Conservation (phyloP, 1,140 invertebrate genomes). For the Anthonomus grandis region DNA sequence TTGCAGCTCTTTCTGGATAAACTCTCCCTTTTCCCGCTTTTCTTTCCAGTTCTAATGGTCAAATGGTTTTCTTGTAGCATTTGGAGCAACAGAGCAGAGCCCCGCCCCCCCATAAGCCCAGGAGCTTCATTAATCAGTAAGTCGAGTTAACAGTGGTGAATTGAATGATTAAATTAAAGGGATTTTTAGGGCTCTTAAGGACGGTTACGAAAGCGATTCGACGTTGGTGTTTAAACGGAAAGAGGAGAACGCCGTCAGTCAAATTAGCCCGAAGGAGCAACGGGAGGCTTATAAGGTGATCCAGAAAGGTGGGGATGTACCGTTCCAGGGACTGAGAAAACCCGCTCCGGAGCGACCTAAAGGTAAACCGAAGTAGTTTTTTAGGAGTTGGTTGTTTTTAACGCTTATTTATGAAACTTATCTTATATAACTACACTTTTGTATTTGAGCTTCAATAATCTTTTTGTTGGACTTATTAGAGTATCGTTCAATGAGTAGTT, state of each 20-base stretch:
- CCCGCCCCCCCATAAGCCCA: slow-evolving; percentile 52
- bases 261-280: slow-evolving; percentile 74
- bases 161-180: background rate
- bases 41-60: too few relatives aligned
- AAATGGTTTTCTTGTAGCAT: too few relatives aligned
- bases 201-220: slow-evolving; percentile 88
- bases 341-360: slow-evolving; percentile 80
- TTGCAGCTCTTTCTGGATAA: too few relatives aligned
- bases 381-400: too few relatives aligned
- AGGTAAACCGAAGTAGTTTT: too few relatives aligned
- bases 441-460: too few relatives aligned
- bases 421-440: too few relatives aligned
- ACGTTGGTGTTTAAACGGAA: slow-evolving; percentile 77
- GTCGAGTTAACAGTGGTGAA: slow-evolving; percentile 35
- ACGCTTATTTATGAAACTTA: too few relatives aligned
- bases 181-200: slow-evolving; percentile 71
- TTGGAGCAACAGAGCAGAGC: slow-evolving; percentile 59
- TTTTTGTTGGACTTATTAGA: too few relatives aligned
- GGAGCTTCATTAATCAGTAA: slow-evolving; percentile 72
- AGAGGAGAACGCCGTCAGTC: slow-evolving; percentile 59
- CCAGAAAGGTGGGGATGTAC: slow-evolving; percentile 88
- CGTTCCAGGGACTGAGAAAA: slow-evolving; percentile 82
- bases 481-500: too few relatives aligned
- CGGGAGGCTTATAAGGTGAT: slow-evolving; percentile 79
- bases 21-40: too few relatives aligned